phyloP scores from a whole-genome alignment of 2,888 invertebrate genomes.

The Charanyca ferruginea region DNA sequence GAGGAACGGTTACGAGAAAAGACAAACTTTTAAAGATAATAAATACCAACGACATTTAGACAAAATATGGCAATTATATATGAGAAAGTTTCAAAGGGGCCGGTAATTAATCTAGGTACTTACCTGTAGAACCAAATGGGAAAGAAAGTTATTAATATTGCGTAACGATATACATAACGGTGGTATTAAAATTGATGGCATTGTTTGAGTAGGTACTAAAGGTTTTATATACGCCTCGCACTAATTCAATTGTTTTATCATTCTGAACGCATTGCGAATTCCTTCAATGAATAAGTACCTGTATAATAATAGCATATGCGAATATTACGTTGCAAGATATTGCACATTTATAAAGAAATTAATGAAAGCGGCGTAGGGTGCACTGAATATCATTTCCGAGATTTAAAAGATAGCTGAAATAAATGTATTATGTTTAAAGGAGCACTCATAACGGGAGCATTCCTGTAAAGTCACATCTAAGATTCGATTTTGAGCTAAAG shows the following conservation, averaged over 20 bases:
- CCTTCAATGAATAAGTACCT: slow-evolving; percentile 36
- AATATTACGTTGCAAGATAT: slow-evolving; percentile 58
- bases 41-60: slow-evolving; percentile 39
- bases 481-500: too few relatives aligned
- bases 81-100: slow-evolving; percentile 59
- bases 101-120: slow-evolving; percentile 48
- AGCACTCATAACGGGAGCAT: too few relatives aligned
- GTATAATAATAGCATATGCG: slow-evolving; percentile 58
- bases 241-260: slow-evolving; percentile 60
- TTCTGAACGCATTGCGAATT: slow-evolving; percentile 63
- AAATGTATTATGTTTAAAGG: slow-evolving; percentile 35
- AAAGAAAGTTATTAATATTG: slow-evolving; percentile 67
- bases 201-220: slow-evolving; percentile 55
- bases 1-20: neutral
- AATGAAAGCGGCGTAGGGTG: slow-evolving; percentile 26
- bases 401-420: slow-evolving; percentile 37
- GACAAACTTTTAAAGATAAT: neutral
- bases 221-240: slow-evolving; percentile 30
- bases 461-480: too few relatives aligned
- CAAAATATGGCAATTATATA: slow-evolving; percentile 58
- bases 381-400: slow-evolving; percentile 46
- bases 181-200: slow-evolving; percentile 64
- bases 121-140: slow-evolving; percentile 50
- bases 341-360: slow-evolving; percentile 39
- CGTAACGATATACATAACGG: slow-evolving; percentile 62